phyloP scores from a whole-genome alignment of 1,140 invertebrate species.

The Dolichoris vasculosae region DNA sequence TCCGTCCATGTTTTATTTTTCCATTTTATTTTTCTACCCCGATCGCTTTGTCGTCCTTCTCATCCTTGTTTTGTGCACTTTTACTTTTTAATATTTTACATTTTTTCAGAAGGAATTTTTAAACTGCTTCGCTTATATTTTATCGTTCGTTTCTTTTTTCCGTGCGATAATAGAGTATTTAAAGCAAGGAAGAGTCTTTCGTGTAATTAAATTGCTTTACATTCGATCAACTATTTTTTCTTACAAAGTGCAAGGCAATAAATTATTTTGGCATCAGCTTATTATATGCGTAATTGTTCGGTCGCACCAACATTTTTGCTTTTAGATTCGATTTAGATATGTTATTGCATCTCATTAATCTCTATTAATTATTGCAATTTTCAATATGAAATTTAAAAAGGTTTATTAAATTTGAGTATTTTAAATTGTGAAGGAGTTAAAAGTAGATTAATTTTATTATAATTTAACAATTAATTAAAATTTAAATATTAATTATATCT shows the following conservation, averaged over 20 bases:
- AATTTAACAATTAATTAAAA: conserved; percentile 25
- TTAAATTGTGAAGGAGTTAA: background rate
- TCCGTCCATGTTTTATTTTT: conserved; percentile 8
- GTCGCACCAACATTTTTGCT: background rate
- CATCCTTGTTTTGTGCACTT: background rate
- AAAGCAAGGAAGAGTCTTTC: conserved; percentile 31
- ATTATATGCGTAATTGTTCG: conserved; percentile 49
- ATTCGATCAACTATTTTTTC: conserved; percentile 47
- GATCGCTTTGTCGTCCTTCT: background rate
- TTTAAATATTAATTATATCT: background rate
- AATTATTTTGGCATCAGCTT: conserved; percentile 48
- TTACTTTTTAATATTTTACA: conserved; percentile 14
- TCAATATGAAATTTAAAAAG: background rate
- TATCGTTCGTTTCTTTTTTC: conserved; percentile 8
- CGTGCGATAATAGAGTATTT: conserved; percentile 51
- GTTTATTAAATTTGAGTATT: conserved; percentile 40
- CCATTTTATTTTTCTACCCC: background rate
- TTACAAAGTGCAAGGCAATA: conserved; percentile 24
- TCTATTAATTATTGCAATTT: conserved; percentile 51
- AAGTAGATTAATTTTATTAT: conserved; percentile 19
- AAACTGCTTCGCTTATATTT: conserved; percentile 13
- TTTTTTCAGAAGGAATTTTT: conserved; percentile 38
- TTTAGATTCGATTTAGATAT: conserved; percentile 52
- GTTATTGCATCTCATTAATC: conserved; percentile 47
- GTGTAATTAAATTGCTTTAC: conserved; percentile 53